Percentiles rank a stretch among this genome's conserved stretches.
These are phyloP conservation scores for Falco columbarius DNA, from an alignment of 2,797 vertebrate species.

Conservation along the genomic window DNA sequence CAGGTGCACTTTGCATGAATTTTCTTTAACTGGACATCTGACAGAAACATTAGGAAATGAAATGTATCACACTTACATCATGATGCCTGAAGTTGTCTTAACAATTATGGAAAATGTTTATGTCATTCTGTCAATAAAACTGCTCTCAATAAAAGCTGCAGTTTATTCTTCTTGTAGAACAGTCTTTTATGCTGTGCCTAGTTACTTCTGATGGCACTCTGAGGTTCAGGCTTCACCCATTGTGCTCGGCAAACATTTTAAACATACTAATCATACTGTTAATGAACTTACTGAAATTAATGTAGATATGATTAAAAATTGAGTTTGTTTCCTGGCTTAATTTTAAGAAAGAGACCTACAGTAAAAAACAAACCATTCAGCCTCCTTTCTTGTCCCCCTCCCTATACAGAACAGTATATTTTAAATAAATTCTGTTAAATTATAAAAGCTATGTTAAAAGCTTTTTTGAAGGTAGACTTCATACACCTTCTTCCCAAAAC, in stretches of 20 bases:
- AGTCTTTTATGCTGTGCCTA: background rate
- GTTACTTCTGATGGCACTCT: background rate
- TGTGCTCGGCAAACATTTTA: conserved; percentile 25
- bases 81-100: background rate
- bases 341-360: conserved; percentile 12
- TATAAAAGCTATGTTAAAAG: background rate
- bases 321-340: background rate
- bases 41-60: background rate
- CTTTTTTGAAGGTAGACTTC: background rate
- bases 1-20: background rate
- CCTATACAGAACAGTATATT: background rate
- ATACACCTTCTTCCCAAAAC: background rate
- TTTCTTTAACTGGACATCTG: background rate
- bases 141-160: background rate
- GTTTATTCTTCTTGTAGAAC: background rate
- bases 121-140: background rate
- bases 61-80: background rate
- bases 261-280: background rate
- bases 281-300: background rate
- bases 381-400: background rate
- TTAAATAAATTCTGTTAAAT: background rate
- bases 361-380: background rate
- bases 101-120: background rate
- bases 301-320: background rate
- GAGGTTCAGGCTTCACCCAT: background rate